Conservation (phyloP, 2,797 vertebrate species). For the Sciurus vulgaris region DNA sequence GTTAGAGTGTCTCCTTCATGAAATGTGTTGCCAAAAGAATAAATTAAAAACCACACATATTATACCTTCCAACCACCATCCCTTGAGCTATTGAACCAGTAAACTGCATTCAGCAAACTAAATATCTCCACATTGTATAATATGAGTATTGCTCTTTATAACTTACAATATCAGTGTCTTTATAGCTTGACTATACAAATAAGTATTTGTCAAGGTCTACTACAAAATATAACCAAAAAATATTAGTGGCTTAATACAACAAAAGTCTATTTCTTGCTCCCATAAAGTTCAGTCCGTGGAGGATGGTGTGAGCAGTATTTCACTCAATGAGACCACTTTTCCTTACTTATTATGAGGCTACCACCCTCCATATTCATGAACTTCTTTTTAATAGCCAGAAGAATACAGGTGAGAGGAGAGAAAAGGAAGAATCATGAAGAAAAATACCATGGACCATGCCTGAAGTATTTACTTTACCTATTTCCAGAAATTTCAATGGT, state of each 20-base stretch:
- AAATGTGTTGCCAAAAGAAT: neutral
- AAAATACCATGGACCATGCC: neutral
- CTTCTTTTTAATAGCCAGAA: neutral
- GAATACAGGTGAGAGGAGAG: neutral
- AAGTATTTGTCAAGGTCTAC: neutral
- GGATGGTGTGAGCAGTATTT: neutral
- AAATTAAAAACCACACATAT: neutral
- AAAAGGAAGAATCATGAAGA: neutral
- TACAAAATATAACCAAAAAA: neutral
- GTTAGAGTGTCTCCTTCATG: neutral
- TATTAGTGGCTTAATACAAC: neutral
- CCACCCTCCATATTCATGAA: neutral
- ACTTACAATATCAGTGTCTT: neutral
- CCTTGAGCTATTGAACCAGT: neutral
- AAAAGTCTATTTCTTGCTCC: neutral
- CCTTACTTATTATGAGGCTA: neutral
- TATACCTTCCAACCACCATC: neutral
- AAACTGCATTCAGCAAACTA: neutral
- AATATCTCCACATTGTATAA: neutral
- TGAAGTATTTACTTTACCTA: neutral
- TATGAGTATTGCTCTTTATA: neutral
- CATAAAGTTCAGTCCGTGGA: neutral
- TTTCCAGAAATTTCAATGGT: neutral
- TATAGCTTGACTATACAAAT: neutral
- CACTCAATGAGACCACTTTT: neutral